Base-by-base conservation (phyloP, 2,888 invertebrate genomes). In the Papilio protenor region DNA sequence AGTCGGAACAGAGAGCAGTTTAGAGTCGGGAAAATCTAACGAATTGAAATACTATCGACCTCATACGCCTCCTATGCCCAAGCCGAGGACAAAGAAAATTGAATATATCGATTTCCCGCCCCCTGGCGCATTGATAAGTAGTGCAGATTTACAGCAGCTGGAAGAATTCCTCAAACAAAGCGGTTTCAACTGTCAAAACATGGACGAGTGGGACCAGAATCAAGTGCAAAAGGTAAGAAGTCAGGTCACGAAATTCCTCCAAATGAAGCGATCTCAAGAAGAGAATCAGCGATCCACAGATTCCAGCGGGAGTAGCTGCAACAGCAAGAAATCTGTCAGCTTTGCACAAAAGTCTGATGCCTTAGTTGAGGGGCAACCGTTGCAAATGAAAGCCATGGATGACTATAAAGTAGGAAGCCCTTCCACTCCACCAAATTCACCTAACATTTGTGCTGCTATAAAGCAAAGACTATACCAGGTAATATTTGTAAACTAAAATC, bases 321-420 rank as follows among this genome's bases (percentile, higher is more conserved):
- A 95, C 84, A 95, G 96, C 85, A 96, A 96, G 89, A 97, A 97
- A 89, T 96, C 96, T 82, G 97, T 97, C 81, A 97, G 97, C 90
- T 97, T 97, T 90, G 97, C 97, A 73, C 96, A 95, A 88, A 96
- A 95, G 88, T 88, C 92, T 81, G 88, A 86, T 59, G 90, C 90
- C 80, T 86, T 87, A 80, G 91, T 90, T 84, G 88, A 86, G 79
- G 88, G 87, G 82, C 95, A 92, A 83, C 95, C 90, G 87, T 77
- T 76, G 55, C 92, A 90, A 83, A 91, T 91, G 82, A 95, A 94
- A 89, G 93, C 94, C 82, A 95, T 94, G 86, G 95, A 95, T 82
- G 94, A 95, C 81, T 91, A 95, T 75, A 93, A 94, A 84, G 91
- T 90, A 80, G 89, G 87, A 77, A 88, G 84, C 84, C 92, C 96